These are phyloP conservation scores for Polydrusus tereticollis DNA, from an alignment of 2,888 invertebrate species.

Conservation along the genomic window DNA sequence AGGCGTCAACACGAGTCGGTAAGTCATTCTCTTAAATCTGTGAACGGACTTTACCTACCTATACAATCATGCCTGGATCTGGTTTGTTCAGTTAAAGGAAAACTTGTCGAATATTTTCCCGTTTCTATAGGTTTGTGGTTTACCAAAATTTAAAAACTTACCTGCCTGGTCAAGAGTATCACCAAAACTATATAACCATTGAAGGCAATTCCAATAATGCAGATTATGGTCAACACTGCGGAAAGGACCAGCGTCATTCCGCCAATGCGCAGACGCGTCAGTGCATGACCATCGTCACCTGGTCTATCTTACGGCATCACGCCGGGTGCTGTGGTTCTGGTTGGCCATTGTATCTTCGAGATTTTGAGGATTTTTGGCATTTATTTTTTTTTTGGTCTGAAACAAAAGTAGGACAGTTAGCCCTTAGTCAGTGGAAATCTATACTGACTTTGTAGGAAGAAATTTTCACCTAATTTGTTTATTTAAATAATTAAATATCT, in stretches of 20 bases:
- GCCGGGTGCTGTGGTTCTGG: slow-evolving; percentile 14
- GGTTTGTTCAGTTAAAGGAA: too few relatives aligned
- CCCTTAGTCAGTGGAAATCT: too few relatives aligned
- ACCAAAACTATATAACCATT: slow-evolving; percentile 82
- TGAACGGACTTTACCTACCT: too few relatives aligned
- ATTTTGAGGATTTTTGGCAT: background rate
- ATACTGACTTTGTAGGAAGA: too few relatives aligned
- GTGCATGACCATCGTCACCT: slow-evolving; percentile 28
- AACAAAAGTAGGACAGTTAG: too few relatives aligned
- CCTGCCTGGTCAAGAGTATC: slow-evolving; percentile 80
- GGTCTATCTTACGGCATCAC: slow-evolving; percentile 36
- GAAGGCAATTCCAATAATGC: slow-evolving; percentile 78
- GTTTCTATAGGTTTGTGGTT: too few relatives aligned
- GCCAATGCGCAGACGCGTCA: slow-evolving; percentile 57
- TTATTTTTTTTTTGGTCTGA: background rate
- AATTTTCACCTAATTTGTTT: too few relatives aligned
- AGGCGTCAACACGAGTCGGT: too few relatives aligned
- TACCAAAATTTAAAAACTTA: slow-evolving; percentile 60
- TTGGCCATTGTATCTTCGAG: background rate
- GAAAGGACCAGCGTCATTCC: slow-evolving; percentile 77
- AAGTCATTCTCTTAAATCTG: too few relatives aligned
- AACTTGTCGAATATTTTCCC: too few relatives aligned
- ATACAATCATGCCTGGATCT: too few relatives aligned
- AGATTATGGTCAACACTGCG: slow-evolving; percentile 78
- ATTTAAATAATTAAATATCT: too few relatives aligned